These are phyloP conservation scores for Tipula confusa DNA, from an alignment of 2,888 invertebrate species.

Conservation along the genomic window DNA sequence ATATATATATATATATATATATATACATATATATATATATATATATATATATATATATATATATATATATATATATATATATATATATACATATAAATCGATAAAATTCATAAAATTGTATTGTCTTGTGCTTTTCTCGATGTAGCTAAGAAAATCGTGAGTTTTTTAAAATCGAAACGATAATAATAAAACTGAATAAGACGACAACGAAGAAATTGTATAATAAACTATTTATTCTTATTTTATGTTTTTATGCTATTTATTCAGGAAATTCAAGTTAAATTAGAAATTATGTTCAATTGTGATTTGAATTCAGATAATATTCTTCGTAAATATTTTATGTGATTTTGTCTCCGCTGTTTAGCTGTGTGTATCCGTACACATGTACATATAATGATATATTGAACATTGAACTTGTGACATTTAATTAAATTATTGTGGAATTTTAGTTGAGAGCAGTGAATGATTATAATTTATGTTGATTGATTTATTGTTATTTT, in stretches of 20 bases:
- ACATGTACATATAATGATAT: neutral
- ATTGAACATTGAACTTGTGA: neutral
- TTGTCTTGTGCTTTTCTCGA: neutral
- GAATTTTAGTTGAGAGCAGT: neutral
- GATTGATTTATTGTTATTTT: neutral
- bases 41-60: neutral
- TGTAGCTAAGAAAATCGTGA: neutral
- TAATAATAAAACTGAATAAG: neutral
- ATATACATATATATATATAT: neutral
- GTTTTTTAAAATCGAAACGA: neutral
- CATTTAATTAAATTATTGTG: neutral
- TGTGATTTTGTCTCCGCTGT: neutral
- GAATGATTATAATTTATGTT: neutral
- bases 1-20: neutral
- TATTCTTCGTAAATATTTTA: neutral
- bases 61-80: neutral
- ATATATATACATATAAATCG: neutral
- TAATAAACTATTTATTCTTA: neutral
- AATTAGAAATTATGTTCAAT: constrained; percentile 25
- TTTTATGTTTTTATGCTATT: neutral
- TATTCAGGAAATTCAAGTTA: constrained; percentile 25
- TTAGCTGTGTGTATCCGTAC: neutral
- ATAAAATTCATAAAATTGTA: neutral
- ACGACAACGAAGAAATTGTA: neutral
- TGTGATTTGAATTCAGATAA: neutral